Conservation (phyloP, 2,113 vertebrate species). For the Genyomyrus donnyi region DNA sequence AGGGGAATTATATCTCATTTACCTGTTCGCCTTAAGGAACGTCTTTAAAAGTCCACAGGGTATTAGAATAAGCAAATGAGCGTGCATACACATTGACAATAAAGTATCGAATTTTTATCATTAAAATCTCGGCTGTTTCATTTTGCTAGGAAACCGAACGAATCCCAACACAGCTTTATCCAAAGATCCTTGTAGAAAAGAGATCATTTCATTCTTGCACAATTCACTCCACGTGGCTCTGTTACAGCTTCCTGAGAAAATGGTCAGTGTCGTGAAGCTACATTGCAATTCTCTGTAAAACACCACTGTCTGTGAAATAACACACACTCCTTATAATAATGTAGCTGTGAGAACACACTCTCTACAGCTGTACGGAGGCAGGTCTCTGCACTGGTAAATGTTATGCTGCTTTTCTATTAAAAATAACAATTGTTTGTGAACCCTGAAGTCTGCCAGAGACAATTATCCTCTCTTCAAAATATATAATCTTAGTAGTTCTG, state of each 20-base stretch:
- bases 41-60: not conserved
- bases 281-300: not conserved
- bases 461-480: not conserved
- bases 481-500: not conserved
- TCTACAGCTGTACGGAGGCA: not conserved
- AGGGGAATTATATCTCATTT: not conserved
- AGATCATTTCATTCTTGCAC: not conserved
- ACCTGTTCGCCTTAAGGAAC: not conserved
- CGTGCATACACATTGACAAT: not conserved
- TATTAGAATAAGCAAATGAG: not conserved
- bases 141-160: not conserved
- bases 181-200: not conserved
- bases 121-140: not conserved
- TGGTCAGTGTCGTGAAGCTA: not conserved
- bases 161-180: too few species aligned
- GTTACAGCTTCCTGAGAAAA: not conserved
- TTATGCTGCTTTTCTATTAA: not conserved
- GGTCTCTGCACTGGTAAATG: not conserved
- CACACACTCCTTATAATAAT: not conserved
- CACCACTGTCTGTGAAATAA: not conserved
- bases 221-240: not conserved
- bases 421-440: not conserved
- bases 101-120: not conserved
- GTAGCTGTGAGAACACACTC: not conserved
- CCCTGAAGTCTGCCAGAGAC: not conserved